Conservation (phyloP, 2,888 invertebrate genomes). For the Yponomeuta plumbellus region DNA sequence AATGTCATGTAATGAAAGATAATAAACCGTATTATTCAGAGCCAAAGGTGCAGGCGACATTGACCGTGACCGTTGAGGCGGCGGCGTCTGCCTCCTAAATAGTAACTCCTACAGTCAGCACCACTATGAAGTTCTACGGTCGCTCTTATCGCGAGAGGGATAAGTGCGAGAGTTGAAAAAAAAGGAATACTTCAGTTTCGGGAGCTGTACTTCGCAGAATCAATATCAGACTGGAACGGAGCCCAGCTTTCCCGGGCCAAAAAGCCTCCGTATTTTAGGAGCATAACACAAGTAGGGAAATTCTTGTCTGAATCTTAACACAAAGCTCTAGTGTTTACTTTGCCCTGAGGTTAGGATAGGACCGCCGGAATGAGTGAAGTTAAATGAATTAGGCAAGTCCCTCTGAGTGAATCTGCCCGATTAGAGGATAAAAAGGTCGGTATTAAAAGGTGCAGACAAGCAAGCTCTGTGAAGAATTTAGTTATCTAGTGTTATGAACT, state of each 20-base stretch:
- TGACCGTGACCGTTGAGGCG: constrained; percentile 18
- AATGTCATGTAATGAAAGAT: not conserved
- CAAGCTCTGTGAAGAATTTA: not conserved
- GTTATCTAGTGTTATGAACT: no score
- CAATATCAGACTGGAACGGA: constrained; percentile 14
- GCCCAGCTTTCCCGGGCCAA: constrained; percentile 1
- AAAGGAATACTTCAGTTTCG: not conserved
- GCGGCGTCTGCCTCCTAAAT: not conserved
- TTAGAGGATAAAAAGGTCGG: not conserved
- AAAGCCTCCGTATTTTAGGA: not conserved
- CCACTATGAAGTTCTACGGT: no score
- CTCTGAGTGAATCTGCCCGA: not conserved
- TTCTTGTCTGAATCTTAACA: not conserved
- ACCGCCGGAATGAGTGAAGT: not conserved
- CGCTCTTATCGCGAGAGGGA: no score
- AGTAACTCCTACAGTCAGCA: not conserved
- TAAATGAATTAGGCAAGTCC: not conserved
- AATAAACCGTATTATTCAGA: not conserved
- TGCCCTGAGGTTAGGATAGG: not conserved
- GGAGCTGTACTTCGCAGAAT: constrained; percentile 3
- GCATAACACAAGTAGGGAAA: not conserved
- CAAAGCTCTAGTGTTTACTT: not conserved
- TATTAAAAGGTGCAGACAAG: not conserved
- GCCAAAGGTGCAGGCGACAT: constrained; percentile 8
- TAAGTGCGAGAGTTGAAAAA: no score